Evolutionary conservation across 2,888 invertebrate species (phyloP).

Genomic region (Ctenicera cuprea): DNA sequence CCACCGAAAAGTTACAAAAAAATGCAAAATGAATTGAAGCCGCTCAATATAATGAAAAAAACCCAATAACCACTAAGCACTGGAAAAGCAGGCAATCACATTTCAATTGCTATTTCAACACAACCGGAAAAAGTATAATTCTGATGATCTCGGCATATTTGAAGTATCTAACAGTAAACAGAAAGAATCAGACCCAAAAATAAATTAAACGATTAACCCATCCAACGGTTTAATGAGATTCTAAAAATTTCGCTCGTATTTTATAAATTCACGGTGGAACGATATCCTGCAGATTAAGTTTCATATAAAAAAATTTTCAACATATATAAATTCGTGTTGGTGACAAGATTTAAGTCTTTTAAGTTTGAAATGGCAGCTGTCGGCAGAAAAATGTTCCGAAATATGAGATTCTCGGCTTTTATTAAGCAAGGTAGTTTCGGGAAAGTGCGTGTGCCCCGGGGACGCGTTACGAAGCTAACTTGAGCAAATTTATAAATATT

Average conservation of each 20-base stretch:
- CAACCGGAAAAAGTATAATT: background rate
- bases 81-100: background rate
- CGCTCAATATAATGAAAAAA: background rate
- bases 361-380: constrained; percentile 5
- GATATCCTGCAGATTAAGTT: too few species aligned
- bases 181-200: too few species aligned
- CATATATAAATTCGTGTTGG: too few species aligned
- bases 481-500: constrained; percentile 46
- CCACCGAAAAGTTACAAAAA: too few species aligned
- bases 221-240: too few species aligned
- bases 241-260: too few species aligned
- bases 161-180: too few species aligned
- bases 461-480: constrained; percentile 41
- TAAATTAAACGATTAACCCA: too few species aligned
- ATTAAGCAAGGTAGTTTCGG: constrained; percentile 33
- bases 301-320: too few species aligned
- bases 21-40: background rate
- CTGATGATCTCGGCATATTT: background rate
- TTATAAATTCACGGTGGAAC: too few species aligned
- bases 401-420: constrained; percentile 23
- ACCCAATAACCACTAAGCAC: background rate
- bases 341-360: constrained; percentile 6
- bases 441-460: constrained; percentile 42
- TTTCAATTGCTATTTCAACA: background rate
- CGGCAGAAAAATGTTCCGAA: background rate